Conservation (phyloP, 2,888 invertebrate genomes). For the Nephrocerus scutellatus region DNA sequence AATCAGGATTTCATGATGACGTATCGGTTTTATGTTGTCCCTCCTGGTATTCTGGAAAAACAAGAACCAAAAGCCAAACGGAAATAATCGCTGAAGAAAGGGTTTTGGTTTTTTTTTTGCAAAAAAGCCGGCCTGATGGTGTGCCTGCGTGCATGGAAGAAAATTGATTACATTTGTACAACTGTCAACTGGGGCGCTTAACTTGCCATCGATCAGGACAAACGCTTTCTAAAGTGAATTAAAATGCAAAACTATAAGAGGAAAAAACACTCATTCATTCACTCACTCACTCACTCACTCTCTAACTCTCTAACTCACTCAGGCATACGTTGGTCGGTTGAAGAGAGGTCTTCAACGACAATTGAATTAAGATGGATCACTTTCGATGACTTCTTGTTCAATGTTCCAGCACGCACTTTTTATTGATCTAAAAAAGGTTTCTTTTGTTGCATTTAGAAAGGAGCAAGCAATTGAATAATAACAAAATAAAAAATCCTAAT, state of each 20-base stretch:
- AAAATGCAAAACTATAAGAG: too few species aligned
- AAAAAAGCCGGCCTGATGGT: slow-evolving; percentile 22
- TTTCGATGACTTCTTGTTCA: slow-evolving; percentile 39
- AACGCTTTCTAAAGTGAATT: too few species aligned
- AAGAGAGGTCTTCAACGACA: too few species aligned
- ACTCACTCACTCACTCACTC: too few species aligned
- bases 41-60: slow-evolving; percentile 13
- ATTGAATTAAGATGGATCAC: slow-evolving; percentile 49
- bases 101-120: slow-evolving; percentile 18
- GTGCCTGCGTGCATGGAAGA: too few species aligned
- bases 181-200: too few species aligned
- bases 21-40: background rate
- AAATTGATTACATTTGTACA: too few species aligned
- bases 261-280: too few species aligned
- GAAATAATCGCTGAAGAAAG: slow-evolving; percentile 18
- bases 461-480: background rate
- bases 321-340: too few species aligned
- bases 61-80: slow-evolving; percentile 17
- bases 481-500: background rate
- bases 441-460: background rate
- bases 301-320: too few species aligned
- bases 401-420: slow-evolving; percentile 1
- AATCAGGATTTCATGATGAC: slow-evolving; percentile 8
- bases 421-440: slow-evolving; percentile 1
- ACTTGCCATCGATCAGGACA: too few species aligned